phyloP scores from a whole-genome alignment of 1,140 invertebrate species.

The Papilio aristodemus region DNA sequence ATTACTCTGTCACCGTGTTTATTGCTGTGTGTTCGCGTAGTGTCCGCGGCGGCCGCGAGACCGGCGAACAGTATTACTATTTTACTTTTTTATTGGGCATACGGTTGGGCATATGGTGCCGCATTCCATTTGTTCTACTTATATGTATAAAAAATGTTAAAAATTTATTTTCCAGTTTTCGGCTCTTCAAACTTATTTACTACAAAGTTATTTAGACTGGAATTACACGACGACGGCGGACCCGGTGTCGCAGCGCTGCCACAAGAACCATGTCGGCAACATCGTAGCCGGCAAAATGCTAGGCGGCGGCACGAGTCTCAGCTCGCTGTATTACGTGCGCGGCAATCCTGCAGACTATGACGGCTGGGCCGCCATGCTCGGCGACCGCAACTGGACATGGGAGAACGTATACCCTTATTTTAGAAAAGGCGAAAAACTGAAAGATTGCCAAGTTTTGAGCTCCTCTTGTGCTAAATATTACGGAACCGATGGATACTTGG shows the following conservation, averaged over 20 bases:
- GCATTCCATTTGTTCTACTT: too few species aligned
- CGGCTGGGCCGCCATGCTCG: slow-evolving; percentile 82
- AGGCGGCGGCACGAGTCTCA: slow-evolving; percentile 86
- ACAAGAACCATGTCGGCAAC: slow-evolving; percentile 5
- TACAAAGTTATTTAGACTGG: slow-evolving; percentile 36
- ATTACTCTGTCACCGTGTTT: too few species aligned
- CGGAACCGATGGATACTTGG: slow-evolving; percentile 45
- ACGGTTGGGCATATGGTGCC: too few species aligned
- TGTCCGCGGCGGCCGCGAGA: too few species aligned
- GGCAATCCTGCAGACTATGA: slow-evolving; percentile 87
- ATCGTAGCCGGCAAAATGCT: slow-evolving; percentile 72
- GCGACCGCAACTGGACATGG: slow-evolving; percentile 84
- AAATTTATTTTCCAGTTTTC: slow-evolving; percentile 39
- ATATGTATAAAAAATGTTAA: too few species aligned
- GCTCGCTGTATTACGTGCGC: slow-evolving; percentile 88
- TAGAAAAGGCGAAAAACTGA: slow-evolving; percentile 48
- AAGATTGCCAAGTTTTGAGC: slow-evolving; percentile 36
- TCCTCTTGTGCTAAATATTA: slow-evolving; percentile 40
- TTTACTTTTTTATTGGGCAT: too few species aligned
- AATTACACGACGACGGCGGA: slow-evolving; percentile 39
- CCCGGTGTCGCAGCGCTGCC: slow-evolving; percentile 20
- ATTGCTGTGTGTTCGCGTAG: too few species aligned
- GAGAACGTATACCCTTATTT: slow-evolving; percentile 57
- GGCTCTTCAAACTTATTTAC: slow-evolving; percentile 30
- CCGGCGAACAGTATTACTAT: too few species aligned